Conservation (phyloP, 1,140 invertebrate genomes). For the Gryon sp. region DNA sequence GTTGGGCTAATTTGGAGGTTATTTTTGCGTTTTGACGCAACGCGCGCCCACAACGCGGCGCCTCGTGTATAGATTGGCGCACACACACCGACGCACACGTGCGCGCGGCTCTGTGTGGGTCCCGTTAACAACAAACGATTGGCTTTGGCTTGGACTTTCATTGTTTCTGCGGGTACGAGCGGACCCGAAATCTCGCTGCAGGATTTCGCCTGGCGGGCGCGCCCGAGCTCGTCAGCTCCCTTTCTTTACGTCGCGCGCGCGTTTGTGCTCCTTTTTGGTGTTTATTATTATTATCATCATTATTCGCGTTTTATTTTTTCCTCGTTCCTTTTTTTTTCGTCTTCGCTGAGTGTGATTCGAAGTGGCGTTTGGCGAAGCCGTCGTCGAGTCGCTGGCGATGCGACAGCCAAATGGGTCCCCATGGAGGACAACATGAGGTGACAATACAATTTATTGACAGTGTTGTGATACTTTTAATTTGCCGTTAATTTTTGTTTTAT, state of each 20-base stretch:
- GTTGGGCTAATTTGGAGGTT: conserved; percentile 11
- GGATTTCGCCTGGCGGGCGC: not conserved
- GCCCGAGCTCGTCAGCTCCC: too few species aligned
- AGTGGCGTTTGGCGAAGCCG: too few species aligned
- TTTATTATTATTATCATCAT: too few species aligned
- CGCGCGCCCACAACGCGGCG: conserved; percentile 21
- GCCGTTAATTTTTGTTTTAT: too few species aligned
- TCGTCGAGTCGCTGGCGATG: not conserved
- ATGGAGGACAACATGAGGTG: too few species aligned
- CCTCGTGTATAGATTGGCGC: conserved; percentile 39
- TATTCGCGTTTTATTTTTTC: too few species aligned
- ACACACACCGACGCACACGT: conserved; percentile 38
- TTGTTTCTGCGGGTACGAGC: conserved; percentile 35
- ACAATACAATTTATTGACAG: too few species aligned
- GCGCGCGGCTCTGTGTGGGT: conserved; percentile 46
- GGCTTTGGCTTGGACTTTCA: conserved; percentile 50
- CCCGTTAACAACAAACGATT: conserved; percentile 63
- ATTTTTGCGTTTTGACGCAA: conserved; percentile 12
- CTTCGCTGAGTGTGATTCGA: too few species aligned
- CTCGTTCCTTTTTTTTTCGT: too few species aligned
- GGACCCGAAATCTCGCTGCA: conserved; percentile 17
- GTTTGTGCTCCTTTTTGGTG: not conserved
- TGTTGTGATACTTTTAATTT: too few species aligned
- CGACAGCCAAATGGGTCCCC: not conserved
- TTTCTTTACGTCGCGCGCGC: too few species aligned